phyloP scores from a whole-genome alignment of 2,888 invertebrate genomes.

The Drosophila niveifrons region DNA sequence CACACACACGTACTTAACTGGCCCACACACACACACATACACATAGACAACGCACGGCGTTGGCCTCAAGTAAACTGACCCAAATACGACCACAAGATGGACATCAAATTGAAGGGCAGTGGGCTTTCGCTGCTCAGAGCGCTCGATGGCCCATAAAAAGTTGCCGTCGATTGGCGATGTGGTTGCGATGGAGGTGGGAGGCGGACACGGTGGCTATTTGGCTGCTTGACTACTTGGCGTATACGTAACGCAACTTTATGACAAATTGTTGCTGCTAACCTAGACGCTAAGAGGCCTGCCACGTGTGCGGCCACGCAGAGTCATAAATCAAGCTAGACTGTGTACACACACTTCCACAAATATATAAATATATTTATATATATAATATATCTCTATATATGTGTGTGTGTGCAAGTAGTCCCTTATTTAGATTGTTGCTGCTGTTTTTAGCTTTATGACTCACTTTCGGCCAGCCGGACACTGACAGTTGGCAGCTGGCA shows the following conservation, averaged over 20 bases:
- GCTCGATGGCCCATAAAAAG: constrained; percentile 71
- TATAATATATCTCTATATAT: constrained; percentile 9
- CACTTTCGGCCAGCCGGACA: constrained; percentile 46
- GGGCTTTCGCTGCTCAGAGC: constrained; percentile 13
- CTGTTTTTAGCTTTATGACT: constrained; percentile 43
- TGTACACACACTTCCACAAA: constrained; percentile 33
- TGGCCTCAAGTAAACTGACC: constrained; percentile 70
- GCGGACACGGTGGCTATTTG: constrained; percentile 57
- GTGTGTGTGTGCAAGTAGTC: constrained; percentile 14
- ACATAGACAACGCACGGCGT: constrained; percentile 22
- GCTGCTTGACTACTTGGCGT: constrained; percentile 53
- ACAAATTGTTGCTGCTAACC: constrained; percentile 80
- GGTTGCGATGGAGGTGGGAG: constrained; percentile 2
- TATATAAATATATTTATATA: constrained; percentile 18
- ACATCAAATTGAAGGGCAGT: constrained; percentile 57
- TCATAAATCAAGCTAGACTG: constrained; percentile 70
- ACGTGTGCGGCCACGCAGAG: constrained; percentile 66
- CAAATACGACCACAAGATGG: constrained; percentile 76
- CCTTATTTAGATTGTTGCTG: constrained; percentile 21
- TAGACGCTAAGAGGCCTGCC: constrained; percentile 69
- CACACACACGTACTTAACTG: constrained; percentile 61
- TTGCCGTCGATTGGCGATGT: constrained; percentile 58
- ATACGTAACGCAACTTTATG: constrained; percentile 76
- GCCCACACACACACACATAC: constrained; percentile 32
- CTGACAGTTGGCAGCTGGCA: constrained; percentile 17